A percentile compares a stretch with the other conserved stretches of the same genome.
phyloP scores from a whole-genome alignment of 1,140 invertebrate species.

The Batillaria attramentaria region DNA sequence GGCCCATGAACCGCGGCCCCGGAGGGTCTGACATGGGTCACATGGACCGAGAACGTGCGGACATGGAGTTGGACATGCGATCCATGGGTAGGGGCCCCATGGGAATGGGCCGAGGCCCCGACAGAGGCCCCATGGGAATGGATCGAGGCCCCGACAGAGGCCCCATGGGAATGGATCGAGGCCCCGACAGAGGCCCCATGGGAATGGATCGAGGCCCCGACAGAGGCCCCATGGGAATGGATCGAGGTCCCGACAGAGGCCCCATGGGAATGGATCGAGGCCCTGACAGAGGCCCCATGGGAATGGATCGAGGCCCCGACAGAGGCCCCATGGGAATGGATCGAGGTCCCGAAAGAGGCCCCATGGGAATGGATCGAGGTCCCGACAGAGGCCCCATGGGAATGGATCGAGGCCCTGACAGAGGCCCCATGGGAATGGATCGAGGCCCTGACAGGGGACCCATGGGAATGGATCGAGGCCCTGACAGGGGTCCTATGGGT shows the following conservation, averaged over 20 bases:
- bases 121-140: slow-evolving; percentile 14
- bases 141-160: background rate
- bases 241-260: background rate
- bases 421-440: background rate
- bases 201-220: slow-evolving; percentile 8
- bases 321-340: slow-evolving; percentile 7
- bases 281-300: background rate
- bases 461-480: slow-evolving; percentile 6
- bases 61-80: slow-evolving; percentile 15
- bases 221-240: slow-evolving; percentile 11
- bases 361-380: background rate
- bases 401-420: background rate
- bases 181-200: background rate
- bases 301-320: slow-evolving; percentile 11
- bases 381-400: slow-evolving; percentile 1
- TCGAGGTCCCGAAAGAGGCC: slow-evolving; percentile 5
- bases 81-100: slow-evolving; percentile 20
- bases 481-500: background rate
- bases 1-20: slow-evolving; percentile 5
- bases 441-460: no score
- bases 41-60: background rate
- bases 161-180: background rate
- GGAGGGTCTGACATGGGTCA: slow-evolving; percentile 6
- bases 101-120: background rate
- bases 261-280: slow-evolving; percentile 12